Base-by-base conservation (phyloP, 2,888 invertebrate species). In the Hirtodrosophila confusa region DNA sequence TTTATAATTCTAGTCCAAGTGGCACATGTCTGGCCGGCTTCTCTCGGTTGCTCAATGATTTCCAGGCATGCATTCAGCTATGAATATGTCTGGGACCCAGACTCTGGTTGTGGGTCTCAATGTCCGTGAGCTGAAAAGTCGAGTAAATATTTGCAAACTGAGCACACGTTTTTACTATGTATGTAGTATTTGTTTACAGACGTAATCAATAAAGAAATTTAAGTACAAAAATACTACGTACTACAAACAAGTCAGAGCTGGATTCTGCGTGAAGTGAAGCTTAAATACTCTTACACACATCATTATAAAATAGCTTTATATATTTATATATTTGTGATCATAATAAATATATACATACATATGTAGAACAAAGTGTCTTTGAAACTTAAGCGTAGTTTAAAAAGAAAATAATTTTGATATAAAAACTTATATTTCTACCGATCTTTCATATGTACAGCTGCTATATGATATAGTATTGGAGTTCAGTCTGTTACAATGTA, bases 101-200 rank as follows among this genome's bases (percentile, higher is more conserved):
- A 24, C 31, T 54, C 29, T 61, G 54, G 33, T 35, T 43, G 47
- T 49, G 63, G 51, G 40, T 36, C 48, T 31, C 49, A 43, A 43
- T 45, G 54, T 58, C 50, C 61, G 60, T 50, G 60, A 64, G 66
- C 61, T 67, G 69, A 64, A 66, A 66, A 66, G 75, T 75, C 77
- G 55, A 69, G 70, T 69, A 76, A 82, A 79, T 79, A 85, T 82
- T 85, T 78, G 85, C 78, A 80, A 69, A 57, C 72, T 64, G 74
- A 86, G 74, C 74, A 70, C 75, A 83, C 80, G 84, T 80, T 83
- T 83, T 79, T 69, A 78, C 80, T 83, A 86, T 17, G 17, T 83
- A 86, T 17, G 17, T 17, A 17, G 17, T 17, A 17, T 84, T 86
- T 86, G 84, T 79, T 86, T 78, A 78, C 82, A 79, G 51, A 62